Base-by-base conservation (phyloP, 2,797 vertebrate species). In the Gymnoscopelus braueri region DNA sequence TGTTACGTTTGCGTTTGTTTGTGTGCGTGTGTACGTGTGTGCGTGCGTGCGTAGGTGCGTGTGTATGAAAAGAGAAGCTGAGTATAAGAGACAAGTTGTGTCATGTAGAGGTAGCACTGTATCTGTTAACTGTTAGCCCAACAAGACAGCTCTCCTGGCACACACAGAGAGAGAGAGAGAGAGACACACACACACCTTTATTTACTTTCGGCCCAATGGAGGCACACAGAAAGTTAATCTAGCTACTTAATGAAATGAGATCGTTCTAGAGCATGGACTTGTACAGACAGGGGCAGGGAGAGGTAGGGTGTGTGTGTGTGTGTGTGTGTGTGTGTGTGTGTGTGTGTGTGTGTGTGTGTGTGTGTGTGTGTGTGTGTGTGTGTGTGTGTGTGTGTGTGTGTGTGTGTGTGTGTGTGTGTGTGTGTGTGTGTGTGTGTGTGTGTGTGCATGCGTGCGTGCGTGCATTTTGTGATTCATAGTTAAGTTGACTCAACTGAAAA, bases 121-220 rank as follows among this genome's bases (percentile, higher is more conserved):
- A 88, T 91, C 87, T 89, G 88, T 83, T 90, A 87, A 88, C 84
- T 76, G 71, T 85, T 90, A 87, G 74, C 67, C 77, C 84, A 54
- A 89, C 75, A 77, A 84, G 89, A 92, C 91, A 91, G 87, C 80
- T 77, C 80, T 67, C 87, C 80, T 80, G 72, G 80, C 79, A 79
- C 80, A 55, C 78, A 71, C 76, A 65, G 55, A 49, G 32, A 32
- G 32, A 5, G 32, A 39, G 39, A 39, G 39, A 7, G 39, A 39
- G 7, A 39, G 39, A 66, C 74, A 81, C 65, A 74, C 60, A 63
- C 74, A 64, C 47, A 75, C 70, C 76, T 83, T 79, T 76, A 80
- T 90, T 88, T 89, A 89, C 84, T 82, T 90, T 88, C 84, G 78
- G 75, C 80, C 81, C 51, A 71, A 78, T 84, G 74, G 63, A 85